Base-by-base conservation (phyloP, 2,888 invertebrate species). In the Orchesellides sinensis region DNA sequence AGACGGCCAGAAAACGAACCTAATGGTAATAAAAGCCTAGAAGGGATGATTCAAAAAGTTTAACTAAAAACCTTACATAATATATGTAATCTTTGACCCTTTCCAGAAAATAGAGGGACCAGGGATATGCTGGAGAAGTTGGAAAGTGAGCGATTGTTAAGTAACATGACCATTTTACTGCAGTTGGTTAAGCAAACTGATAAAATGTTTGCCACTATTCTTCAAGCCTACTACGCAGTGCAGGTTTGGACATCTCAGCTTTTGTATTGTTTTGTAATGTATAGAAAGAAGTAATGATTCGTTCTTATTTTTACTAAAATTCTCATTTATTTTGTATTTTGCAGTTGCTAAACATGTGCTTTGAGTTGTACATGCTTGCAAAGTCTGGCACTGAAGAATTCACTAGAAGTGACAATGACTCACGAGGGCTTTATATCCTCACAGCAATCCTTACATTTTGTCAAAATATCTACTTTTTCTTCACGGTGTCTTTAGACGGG, bases 281-380 rank as follows among this genome's bases (percentile, higher is more conserved):
- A 14, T 10, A 40, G 40, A 5, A 8, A 40, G 40, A n/a, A n/a
- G n/a, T n/a, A n/a, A n/a, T n/a, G n/a, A n/a, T n/a, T n/a, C n/a
- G n/a, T n/a, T n/a, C n/a, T n/a, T n/a, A n/a, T n/a, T n/a, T n/a
- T n/a, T n/a, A n/a, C n/a, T n/a, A n/a, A n/a, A n/a, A n/a, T n/a
- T n/a, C n/a, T n/a, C n/a, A n/a, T n/a, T 35, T 12, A 21, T n/a
- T 45, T 17, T 35, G 21, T 27, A 47, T 40, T n/a, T 72, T 66
- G 1, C 25, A 87, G 85, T 80, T 88, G 21, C 32, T 86, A 1
- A 88, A 88, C 73, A 84, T 88, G 86, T 88, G 88, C 69, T 88
- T 88, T 66, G 88, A 88, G 25, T 59, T 88, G 10, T 88, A 87
- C 66, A 87, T 83, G 52, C 66, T 88, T 70, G 86, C 88, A 12